Conservation (phyloP, 2,888 invertebrate genomes). For the Gerosis bhagava region DNA sequence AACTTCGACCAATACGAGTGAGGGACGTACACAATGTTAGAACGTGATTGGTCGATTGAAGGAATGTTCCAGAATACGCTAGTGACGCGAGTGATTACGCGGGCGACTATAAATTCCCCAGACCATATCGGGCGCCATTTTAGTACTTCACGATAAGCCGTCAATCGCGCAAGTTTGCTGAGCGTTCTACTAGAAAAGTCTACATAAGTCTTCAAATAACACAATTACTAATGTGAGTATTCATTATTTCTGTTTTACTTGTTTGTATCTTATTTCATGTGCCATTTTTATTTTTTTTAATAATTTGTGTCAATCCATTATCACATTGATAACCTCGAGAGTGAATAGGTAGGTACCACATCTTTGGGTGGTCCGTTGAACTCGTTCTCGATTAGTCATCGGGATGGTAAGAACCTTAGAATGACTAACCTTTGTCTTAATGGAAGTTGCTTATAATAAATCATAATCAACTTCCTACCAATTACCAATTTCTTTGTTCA, state of each 20-base stretch:
- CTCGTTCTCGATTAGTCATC: slow-evolving; percentile 34
- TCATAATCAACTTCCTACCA: no score
- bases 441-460: no score
- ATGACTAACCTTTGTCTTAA: no score
- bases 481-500: no score
- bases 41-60: slow-evolving; percentile 51
- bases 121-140: slow-evolving; percentile 52
- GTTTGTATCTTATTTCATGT: slow-evolving; percentile 13
- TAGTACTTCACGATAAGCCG: slow-evolving; percentile 72
- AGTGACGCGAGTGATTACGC: slow-evolving; percentile 63
- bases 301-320: not conserved
- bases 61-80: slow-evolving; percentile 74
- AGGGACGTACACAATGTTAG: slow-evolving; percentile 36
- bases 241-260: slow-evolving; percentile 12
- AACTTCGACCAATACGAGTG: slow-evolving; percentile 52
- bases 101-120: slow-evolving; percentile 50
- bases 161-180: slow-evolving; percentile 77
- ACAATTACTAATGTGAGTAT: slow-evolving; percentile 61
- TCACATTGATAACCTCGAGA: slow-evolving; percentile 7
- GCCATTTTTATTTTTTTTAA: not conserved
- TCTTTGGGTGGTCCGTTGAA: slow-evolving; percentile 37
- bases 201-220: slow-evolving; percentile 43
- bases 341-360: no score
- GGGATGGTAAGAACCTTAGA: no score
- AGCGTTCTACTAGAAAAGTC: slow-evolving; percentile 65